Conservation (phyloP, 1,140 invertebrate species). For the Tetramorium parvispinum region DNA sequence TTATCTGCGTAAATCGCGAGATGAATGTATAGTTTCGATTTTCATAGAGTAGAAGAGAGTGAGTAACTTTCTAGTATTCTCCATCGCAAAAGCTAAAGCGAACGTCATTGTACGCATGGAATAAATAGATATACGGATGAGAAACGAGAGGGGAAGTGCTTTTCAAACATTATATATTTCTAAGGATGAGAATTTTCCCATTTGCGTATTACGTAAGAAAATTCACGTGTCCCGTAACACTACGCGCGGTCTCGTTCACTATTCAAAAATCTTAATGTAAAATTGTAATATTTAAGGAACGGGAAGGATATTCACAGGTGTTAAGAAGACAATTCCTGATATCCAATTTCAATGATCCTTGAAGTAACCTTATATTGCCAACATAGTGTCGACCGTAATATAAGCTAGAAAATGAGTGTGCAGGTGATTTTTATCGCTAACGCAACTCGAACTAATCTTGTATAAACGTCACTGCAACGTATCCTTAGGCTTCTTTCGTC, state of each 20-base stretch:
- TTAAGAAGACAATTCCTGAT: neutral
- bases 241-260: constrained; percentile 26
- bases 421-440: constrained; percentile 27
- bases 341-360: constrained; percentile 19
- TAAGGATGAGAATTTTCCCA: constrained; percentile 38
- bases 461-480: constrained; percentile 29
- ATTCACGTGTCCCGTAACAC: constrained; percentile 42
- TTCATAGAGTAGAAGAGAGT: neutral
- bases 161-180: constrained; percentile 29
- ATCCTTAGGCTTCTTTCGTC: constrained; percentile 39
- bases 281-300: constrained; percentile 16
- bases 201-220: constrained; percentile 31
- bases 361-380: constrained; percentile 52
- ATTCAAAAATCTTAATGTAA: constrained; percentile 49
- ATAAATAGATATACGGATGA: neutral
- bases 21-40: neutral
- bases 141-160: neutral
- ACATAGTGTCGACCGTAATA: constrained; percentile 24
- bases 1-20: neutral
- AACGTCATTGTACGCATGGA: neutral
- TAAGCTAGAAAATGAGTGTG: constrained; percentile 14
- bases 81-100: neutral
- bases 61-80: neutral
- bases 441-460: constrained; percentile 25
- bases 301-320: neutral